Percentiles rank a stretch among this genome's conserved stretches.
phyloP scores from a whole-genome alignment of 1,140 invertebrate genomes.

The Calosoma granatense region DNA sequence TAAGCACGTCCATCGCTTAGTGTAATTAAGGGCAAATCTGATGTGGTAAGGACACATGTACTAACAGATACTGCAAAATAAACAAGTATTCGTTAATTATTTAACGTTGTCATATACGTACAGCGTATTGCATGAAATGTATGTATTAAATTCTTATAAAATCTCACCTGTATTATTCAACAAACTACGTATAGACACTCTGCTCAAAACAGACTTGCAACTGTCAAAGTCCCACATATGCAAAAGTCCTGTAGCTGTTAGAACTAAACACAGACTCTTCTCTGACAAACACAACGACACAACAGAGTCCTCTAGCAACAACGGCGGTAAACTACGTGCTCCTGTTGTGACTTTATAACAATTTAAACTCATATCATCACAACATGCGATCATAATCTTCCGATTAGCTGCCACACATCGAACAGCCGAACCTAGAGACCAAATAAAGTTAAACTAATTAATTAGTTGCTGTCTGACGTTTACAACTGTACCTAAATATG shows the following conservation, averaged over 20 bases:
- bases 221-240: conserved; percentile 32
- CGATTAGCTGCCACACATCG: conserved; percentile 26
- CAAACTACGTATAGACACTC: conserved; percentile 38
- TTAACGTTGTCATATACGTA: too few relatives aligned
- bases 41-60: conserved; percentile 45
- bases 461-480: not conserved
- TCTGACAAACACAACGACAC: conserved; percentile 27
- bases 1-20: conserved; percentile 58
- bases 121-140: too few relatives aligned
- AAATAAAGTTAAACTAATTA: conserved; percentile 15
- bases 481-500: conserved; percentile 41
- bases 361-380: conserved; percentile 31
- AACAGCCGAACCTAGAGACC: conserved; percentile 27
- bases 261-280: conserved; percentile 26
- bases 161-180: conserved; percentile 37
- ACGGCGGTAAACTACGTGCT: conserved; percentile 25
- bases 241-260: conserved; percentile 33
- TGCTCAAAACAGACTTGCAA: conserved; percentile 24
- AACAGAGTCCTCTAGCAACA: conserved; percentile 29
- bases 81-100: conserved; percentile 19
- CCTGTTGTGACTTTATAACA: conserved; percentile 28
- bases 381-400: conserved; percentile 28
- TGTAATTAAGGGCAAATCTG: conserved; percentile 52
- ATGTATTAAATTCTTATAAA: too few relatives aligned
- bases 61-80: conserved; percentile 42